phyloP scores from a whole-genome alignment of 2,113 vertebrate genomes.

The Dromaius novaehollandiae region DNA sequence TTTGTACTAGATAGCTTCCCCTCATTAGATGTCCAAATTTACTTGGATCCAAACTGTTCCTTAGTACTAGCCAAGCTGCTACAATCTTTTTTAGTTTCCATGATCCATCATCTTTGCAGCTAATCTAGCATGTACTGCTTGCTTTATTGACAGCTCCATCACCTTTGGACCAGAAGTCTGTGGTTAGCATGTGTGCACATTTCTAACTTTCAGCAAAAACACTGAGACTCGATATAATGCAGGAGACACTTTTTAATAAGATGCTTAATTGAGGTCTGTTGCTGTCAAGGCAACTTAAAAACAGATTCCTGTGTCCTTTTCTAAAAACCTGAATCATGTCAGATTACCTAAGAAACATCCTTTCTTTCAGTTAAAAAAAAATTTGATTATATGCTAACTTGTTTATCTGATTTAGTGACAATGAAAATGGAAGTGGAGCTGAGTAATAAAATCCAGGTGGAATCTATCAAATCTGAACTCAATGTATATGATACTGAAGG shows the following conservation, averaged over 20 bases:
- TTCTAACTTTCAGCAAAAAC: neutral
- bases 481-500: neutral
- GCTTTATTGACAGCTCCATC: neutral
- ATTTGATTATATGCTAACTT: neutral
- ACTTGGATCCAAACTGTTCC: conserved; percentile 52
- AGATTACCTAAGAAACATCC: neutral
- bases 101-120: conserved; percentile 22
- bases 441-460: neutral
- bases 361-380: neutral
- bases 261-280: neutral
- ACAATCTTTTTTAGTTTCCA: conserved; percentile 15
- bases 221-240: neutral
- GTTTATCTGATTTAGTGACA: neutral
- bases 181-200: neutral
- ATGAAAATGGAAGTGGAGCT: neutral
- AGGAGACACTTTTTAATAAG: neutral
- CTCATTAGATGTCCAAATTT: neutral
- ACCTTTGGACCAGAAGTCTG: neutral
- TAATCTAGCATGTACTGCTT: neutral
- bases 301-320: neutral
- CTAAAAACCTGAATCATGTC: neutral
- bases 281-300: neutral
- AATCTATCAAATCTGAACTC: neutral
- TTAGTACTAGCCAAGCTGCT: conserved; percentile 45
- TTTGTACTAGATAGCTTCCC: conserved; percentile 37